Percentiles rank a stretch among this genome's conserved stretches.
phyloP scores from a whole-genome alignment of 2,113 vertebrate species.

The Tetraodon nigroviridis region DNA sequence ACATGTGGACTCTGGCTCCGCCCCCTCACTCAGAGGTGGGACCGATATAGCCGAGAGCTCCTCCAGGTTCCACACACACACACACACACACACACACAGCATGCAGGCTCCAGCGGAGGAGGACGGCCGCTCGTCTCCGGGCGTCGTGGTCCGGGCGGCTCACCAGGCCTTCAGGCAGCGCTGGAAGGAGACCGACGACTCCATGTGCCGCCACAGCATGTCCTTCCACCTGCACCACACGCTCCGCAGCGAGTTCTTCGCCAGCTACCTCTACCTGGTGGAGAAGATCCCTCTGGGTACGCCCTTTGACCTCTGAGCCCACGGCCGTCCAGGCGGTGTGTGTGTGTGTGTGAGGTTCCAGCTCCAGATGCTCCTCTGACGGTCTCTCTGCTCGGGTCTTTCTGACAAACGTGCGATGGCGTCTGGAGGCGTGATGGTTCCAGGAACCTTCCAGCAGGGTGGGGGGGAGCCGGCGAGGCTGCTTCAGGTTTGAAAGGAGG shows the following conservation, averaged over 20 bases:
- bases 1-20: constrained; percentile 14
- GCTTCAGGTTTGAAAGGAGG: too few species aligned
- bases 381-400: too few species aligned
- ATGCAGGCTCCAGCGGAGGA: constrained; percentile 38
- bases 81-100: background rate
- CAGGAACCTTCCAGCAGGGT: too few species aligned
- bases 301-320: too few species aligned
- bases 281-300: constrained; percentile 87
- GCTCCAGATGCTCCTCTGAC: too few species aligned
- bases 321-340: too few species aligned
- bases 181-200: constrained; percentile 84
- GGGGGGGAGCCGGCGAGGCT: too few species aligned
- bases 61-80: background rate
- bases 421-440: too few species aligned
- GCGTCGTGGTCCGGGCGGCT: constrained; percentile 77
- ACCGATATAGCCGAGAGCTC: constrained; percentile 72
- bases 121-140: background rate
- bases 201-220: constrained; percentile 91
- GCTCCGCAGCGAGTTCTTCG: constrained; percentile 89
- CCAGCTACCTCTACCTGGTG: constrained; percentile 91
- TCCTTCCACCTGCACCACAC: constrained; percentile 87
- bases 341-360: too few species aligned
- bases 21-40: constrained; percentile 2
- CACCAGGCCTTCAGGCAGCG: constrained; percentile 85
- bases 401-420: too few species aligned